A percentile compares a stretch with the other conserved stretches of the same genome.
phyloP scores from a whole-genome alignment of 1,140 invertebrate genomes.

The Musca domestica region DNA sequence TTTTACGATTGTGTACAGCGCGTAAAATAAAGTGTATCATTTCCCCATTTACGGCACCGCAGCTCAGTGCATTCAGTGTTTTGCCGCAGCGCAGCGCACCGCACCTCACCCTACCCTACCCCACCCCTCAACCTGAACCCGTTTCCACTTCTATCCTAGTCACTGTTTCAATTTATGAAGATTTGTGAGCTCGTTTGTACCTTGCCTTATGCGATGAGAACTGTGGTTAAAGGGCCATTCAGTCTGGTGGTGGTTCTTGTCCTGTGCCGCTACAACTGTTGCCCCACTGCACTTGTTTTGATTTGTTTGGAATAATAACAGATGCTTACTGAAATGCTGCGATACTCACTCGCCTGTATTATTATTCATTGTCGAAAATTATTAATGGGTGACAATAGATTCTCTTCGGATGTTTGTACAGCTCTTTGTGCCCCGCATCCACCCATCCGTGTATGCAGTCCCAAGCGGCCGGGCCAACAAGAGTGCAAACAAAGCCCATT shows the following conservation, averaged over 20 bases:
- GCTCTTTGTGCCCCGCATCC: slow-evolving; percentile 35
- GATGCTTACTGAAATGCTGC: slow-evolving; percentile 46
- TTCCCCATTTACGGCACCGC: slow-evolving; percentile 46
- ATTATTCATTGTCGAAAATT: slow-evolving; percentile 54
- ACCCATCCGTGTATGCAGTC: no score
- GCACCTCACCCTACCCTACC: no score
- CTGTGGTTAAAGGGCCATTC: no score
- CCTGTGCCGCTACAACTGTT: slow-evolving; percentile 8
- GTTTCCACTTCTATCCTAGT: neutral
- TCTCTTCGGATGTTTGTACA: slow-evolving; percentile 45
- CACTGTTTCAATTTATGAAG: slow-evolving; percentile 51
- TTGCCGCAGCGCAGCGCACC: no score
- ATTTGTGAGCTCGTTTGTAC: slow-evolving; percentile 36
- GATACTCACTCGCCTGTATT: slow-evolving; percentile 14
- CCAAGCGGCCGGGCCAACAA: no score
- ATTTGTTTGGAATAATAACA: slow-evolving; percentile 55
- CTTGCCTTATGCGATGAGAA: neutral
- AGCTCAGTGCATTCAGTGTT: no score
- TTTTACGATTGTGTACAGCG: slow-evolving; percentile 45
- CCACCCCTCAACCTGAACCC: no score
- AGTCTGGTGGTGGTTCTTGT: neutral
- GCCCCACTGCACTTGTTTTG: slow-evolving; percentile 51
- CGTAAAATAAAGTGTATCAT: slow-evolving; percentile 50
- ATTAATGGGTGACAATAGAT: slow-evolving; percentile 52
- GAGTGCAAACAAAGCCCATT: no score